A percentile compares a stretch with the other conserved stretches of the same genome.
phyloP scores from a whole-genome alignment of 2,888 invertebrate species.

The Rhogogaster chlorosoma region DNA sequence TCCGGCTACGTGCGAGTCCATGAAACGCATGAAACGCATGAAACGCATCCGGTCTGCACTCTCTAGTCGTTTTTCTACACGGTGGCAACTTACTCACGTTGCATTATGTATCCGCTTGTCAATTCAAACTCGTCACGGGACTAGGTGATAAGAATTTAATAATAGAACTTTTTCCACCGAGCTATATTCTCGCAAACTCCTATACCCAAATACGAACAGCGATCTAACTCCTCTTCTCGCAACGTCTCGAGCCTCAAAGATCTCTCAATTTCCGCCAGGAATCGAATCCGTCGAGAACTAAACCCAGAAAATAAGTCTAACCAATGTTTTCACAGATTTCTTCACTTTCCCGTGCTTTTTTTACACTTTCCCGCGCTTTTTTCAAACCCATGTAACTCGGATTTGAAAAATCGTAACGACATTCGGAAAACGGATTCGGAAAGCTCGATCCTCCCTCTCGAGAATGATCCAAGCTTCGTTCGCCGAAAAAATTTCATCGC shows the following conservation, averaged over 20 bases:
- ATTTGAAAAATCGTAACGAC: not conserved
- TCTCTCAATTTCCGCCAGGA: not conserved
- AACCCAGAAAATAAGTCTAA: not conserved
- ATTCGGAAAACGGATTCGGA: not conserved
- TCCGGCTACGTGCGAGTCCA: constrained; percentile 64
- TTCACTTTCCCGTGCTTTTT: too few species aligned
- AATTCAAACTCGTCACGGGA: constrained; percentile 63
- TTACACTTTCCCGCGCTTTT: too few species aligned
- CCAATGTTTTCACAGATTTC: not conserved
- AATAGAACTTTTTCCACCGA: constrained; percentile 65
- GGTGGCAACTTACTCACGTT: constrained; percentile 65
- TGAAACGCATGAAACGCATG: constrained; percentile 45
- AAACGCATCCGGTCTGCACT: constrained; percentile 47
- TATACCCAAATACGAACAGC: not conserved
- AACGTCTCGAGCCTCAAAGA: not conserved
- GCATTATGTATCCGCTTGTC: constrained; percentile 72
- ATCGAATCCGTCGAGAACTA: too few species aligned
- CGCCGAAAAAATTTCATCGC: not conserved
- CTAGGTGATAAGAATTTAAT: constrained; percentile 69
- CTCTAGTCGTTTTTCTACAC: constrained; percentile 9
- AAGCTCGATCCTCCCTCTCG: not conserved
- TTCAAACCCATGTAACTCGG: not conserved
- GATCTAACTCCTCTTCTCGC: not conserved
- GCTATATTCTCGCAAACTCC: not conserved
- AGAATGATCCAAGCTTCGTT: not conserved